A percentile compares a stretch with the other conserved stretches of the same genome.
Conservation (phyloP, 2,888 invertebrate genomes). For the Brachynemurus nebulosus region DNA sequence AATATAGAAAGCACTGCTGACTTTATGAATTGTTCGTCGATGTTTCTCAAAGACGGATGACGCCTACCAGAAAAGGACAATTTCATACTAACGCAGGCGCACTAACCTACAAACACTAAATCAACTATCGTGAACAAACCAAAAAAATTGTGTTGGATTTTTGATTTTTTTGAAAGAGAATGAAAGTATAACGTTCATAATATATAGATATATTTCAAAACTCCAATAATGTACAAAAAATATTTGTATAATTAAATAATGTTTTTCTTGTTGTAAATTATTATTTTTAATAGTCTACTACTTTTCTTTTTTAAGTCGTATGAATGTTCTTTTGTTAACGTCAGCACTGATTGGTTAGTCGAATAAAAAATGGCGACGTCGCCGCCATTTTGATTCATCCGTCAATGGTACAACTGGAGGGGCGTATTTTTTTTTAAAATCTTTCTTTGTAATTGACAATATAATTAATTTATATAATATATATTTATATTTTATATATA, state of each 20-base stretch:
- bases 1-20: too few species aligned
- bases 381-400: background rate
- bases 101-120: too few species aligned
- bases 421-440: slow-evolving; percentile 3
- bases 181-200: slow-evolving; percentile 19
- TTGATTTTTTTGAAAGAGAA: too few species aligned
- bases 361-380: too few species aligned
- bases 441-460: slow-evolving; percentile 31
- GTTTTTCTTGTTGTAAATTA: slow-evolving; percentile 40
- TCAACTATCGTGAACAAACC: too few species aligned
- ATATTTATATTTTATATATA: slow-evolving; percentile 7
- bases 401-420: background rate
- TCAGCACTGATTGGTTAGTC: too few species aligned
- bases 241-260: slow-evolving; percentile 48
- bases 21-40: too few species aligned
- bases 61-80: too few species aligned
- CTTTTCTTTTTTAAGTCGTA: background rate
- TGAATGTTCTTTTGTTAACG: too few species aligned
- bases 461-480: slow-evolving; percentile 29
- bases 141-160: too few species aligned
- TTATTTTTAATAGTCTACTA: background rate
- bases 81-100: too few species aligned
- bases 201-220: slow-evolving; percentile 57
- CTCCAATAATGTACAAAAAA: slow-evolving; percentile 61
- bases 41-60: too few species aligned